These are phyloP conservation scores for Fregata magnificens DNA, from an alignment of 2,113 vertebrate species.

Conservation along the genomic window DNA sequence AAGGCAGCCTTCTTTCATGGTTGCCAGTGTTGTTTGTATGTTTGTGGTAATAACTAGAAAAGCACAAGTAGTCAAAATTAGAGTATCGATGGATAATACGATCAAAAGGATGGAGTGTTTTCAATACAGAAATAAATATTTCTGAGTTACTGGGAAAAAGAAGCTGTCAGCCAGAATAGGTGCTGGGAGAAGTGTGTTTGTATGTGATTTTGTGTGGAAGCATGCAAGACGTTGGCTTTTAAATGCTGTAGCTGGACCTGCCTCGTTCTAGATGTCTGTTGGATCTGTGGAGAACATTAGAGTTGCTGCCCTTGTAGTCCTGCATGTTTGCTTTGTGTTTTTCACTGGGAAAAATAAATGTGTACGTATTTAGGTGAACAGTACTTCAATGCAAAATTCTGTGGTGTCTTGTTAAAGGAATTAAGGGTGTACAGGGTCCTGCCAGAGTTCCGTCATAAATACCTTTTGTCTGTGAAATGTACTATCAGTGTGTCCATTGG, in stretches of 20 bases:
- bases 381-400: background rate
- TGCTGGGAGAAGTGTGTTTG: background rate
- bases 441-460: background rate
- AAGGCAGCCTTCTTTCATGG: background rate
- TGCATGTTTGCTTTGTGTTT: background rate
- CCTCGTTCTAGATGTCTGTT: accelerated
- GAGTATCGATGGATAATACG: accelerated
- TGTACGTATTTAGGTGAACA: background rate
- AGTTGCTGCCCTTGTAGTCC: background rate
- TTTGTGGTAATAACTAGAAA: background rate
- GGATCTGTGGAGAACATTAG: background rate
- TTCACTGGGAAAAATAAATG: background rate
- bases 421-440: background rate
- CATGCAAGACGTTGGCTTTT: background rate
- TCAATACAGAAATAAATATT: background rate
- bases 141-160: background rate
- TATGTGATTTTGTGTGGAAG: background rate
- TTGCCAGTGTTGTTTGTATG: background rate
- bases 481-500: background rate
- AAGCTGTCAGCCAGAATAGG: background rate
- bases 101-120: background rate
- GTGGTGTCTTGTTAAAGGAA: background rate
- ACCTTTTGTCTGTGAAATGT: background rate
- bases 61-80: background rate
- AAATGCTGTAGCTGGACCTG: background rate